These are phyloP conservation scores for Apostichopus leukothele DNA, from an alignment of 53 echinoderm and acorn worm genomes.

Conservation along the genomic window DNA sequence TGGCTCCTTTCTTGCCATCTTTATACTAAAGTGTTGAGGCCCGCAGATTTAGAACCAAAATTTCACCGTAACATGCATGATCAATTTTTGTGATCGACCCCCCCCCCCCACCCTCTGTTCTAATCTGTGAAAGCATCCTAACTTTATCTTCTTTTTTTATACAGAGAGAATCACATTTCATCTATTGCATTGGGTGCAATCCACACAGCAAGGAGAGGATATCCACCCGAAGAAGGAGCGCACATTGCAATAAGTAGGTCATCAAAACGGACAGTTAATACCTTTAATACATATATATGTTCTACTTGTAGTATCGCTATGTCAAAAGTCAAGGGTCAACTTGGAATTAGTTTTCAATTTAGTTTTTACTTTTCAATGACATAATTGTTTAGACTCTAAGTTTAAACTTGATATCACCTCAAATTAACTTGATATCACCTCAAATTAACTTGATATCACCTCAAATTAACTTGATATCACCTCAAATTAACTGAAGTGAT, in stretches of 20 bases:
- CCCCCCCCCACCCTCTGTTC: too few relatives aligned
- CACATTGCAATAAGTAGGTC: conserved; percentile 97
- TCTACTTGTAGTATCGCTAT: not conserved
- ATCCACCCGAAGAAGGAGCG: conserved; percentile 91
- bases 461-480: not conserved
- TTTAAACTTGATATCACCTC: not conserved
- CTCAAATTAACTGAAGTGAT: too few relatives aligned
- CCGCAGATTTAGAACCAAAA: too few relatives aligned
- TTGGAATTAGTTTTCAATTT: too few relatives aligned
- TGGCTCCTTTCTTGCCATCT: too few relatives aligned
- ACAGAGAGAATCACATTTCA: conserved; percentile 81
- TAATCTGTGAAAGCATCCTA: too few relatives aligned
- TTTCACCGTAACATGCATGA: too few relatives aligned
- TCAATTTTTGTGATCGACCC: too few relatives aligned
- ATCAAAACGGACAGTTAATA: not conserved
- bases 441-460: not conserved
- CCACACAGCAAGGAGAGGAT: conserved; percentile 82
- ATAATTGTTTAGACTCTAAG: too few relatives aligned
- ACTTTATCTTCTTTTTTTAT: conserved; percentile 9
- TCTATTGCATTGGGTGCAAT: conserved; percentile 79
- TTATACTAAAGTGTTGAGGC: too few relatives aligned
- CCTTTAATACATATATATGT: not conserved
- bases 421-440: not conserved
- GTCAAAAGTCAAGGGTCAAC: too few relatives aligned
- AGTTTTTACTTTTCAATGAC: too few relatives aligned